These are phyloP conservation scores for Clistopyga incitator DNA, from an alignment of 2,888 invertebrate genomes.

Conservation along the genomic window DNA sequence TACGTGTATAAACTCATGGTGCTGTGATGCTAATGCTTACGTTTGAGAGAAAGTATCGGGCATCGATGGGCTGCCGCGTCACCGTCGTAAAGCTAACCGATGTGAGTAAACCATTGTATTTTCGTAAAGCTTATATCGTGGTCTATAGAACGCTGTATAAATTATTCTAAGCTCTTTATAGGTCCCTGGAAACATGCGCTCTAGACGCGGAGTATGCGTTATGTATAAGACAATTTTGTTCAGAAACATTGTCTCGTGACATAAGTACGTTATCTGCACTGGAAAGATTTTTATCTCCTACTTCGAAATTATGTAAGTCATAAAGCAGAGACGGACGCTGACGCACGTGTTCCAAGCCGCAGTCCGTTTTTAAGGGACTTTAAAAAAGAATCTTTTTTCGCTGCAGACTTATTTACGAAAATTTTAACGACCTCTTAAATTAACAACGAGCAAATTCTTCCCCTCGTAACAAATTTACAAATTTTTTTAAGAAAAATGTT, in stretches of 20 bases:
- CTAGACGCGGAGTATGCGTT: background rate
- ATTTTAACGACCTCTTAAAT: background rate
- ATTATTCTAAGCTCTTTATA: background rate
- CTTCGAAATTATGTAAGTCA: background rate
- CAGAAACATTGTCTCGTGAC: background rate
- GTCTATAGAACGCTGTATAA: too few relatives aligned
- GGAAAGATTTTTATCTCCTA: background rate
- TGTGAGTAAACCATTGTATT: slow-evolving; percentile 29
- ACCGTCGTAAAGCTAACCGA: slow-evolving; percentile 12
- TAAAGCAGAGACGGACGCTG: background rate
- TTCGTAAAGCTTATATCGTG: background rate
- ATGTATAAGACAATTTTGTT: background rate
- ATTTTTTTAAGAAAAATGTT: background rate
- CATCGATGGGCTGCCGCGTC: slow-evolving; percentile 35
- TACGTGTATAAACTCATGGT: background rate
- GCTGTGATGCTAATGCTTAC: slow-evolving; percentile 32
- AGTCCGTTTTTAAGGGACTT: too few relatives aligned
- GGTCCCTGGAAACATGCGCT: background rate
- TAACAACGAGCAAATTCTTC: background rate
- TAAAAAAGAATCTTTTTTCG: background rate
- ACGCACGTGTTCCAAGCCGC: background rate
- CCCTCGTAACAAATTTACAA: background rate
- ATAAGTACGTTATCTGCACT: background rate
- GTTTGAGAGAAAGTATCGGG: slow-evolving; percentile 59
- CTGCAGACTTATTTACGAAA: background rate